Percentiles rank a stretch among this genome's conserved stretches.
Conservation (phyloP, 2,888 invertebrate species). For the Caenorhabditis plicata region DNA sequence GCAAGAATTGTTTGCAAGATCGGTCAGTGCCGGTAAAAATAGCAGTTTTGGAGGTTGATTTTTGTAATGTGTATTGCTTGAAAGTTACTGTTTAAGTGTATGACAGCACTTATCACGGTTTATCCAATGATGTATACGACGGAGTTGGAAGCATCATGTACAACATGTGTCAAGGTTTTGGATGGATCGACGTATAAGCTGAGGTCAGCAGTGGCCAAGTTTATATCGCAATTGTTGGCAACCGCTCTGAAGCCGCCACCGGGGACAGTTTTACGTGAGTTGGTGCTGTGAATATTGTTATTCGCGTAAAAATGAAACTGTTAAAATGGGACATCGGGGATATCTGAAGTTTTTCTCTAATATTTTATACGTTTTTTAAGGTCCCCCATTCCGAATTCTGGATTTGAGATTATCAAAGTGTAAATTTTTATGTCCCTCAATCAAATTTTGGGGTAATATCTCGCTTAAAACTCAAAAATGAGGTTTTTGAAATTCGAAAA, state of each 20-base stretch:
- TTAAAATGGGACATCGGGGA: neutral
- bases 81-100: slow-evolving; percentile 72
- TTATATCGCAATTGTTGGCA: slow-evolving; percentile 84
- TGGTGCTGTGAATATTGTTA: too few relatives aligned
- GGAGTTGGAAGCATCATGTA: slow-evolving; percentile 56
- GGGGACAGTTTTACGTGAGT: slow-evolving; percentile 24
- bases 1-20: slow-evolving; percentile 84
- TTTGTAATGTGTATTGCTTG: too few relatives aligned
- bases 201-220: slow-evolving; percentile 84
- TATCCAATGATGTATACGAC: slow-evolving; percentile 79
- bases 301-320: neutral
- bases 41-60: slow-evolving; percentile 78
- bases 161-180: slow-evolving; percentile 72
- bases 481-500: too few relatives aligned
- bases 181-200: slow-evolving; percentile 90
- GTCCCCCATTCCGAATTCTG: too few relatives aligned
- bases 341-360: too few relatives aligned
- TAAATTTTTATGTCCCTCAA: too few relatives aligned
- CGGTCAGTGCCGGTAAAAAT: slow-evolving; percentile 88
- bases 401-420: too few relatives aligned
- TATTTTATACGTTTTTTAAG: too few relatives aligned
- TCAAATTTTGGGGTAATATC: too few relatives aligned
- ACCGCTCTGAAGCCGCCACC: slow-evolving; percentile 66
- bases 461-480: too few relatives aligned
- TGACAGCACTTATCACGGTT: slow-evolving; percentile 84